phyloP scores from a whole-genome alignment of 2,797 vertebrate genomes.

The Lacerta agilis region DNA sequence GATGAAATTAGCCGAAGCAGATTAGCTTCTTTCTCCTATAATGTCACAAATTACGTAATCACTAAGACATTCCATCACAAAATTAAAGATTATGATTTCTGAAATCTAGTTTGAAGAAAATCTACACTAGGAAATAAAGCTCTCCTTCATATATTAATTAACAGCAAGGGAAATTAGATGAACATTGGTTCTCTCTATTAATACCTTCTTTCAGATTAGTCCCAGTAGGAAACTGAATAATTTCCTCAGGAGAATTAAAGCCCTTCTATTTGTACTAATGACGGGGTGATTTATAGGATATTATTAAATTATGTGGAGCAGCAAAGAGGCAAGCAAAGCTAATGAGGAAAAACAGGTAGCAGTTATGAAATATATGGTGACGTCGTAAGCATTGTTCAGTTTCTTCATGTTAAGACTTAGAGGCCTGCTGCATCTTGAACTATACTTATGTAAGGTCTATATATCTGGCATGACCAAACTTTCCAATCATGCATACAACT shows the following conservation, averaged over 20 bases:
- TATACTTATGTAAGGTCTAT: no score
- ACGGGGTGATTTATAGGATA: conserved; percentile 49
- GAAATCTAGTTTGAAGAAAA: conserved; percentile 6
- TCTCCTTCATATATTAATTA: conserved; percentile 52
- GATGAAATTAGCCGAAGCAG: conserved; percentile 28
- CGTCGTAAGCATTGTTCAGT: conserved; percentile 37
- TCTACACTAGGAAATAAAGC: conserved; percentile 53
- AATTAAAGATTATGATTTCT: conserved; percentile 44
- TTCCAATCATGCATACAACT: no score
- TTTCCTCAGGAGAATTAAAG: conserved; percentile 54
- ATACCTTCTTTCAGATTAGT: conserved; percentile 55
- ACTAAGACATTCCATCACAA: conserved; percentile 43
- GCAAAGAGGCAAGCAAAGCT: conserved; percentile 27
- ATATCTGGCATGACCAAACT: no score
- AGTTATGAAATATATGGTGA: conserved; percentile 20
- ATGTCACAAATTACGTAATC: neutral
- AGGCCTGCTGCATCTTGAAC: neutral
- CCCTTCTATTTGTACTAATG: conserved; percentile 47
- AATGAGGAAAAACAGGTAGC: conserved; percentile 33
- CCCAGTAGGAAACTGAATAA: conserved; percentile 56
- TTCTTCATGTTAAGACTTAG: conserved; percentile 23
- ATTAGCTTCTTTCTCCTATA: conserved; percentile 43
- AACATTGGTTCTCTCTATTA: conserved; percentile 31
- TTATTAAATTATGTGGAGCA: conserved; percentile 50
- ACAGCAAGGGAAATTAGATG: conserved; percentile 44